Percentiles rank a stretch among this genome's conserved stretches.
Conservation (phyloP, 1,140 invertebrate genomes). For the Bombus balteatus region DNA sequence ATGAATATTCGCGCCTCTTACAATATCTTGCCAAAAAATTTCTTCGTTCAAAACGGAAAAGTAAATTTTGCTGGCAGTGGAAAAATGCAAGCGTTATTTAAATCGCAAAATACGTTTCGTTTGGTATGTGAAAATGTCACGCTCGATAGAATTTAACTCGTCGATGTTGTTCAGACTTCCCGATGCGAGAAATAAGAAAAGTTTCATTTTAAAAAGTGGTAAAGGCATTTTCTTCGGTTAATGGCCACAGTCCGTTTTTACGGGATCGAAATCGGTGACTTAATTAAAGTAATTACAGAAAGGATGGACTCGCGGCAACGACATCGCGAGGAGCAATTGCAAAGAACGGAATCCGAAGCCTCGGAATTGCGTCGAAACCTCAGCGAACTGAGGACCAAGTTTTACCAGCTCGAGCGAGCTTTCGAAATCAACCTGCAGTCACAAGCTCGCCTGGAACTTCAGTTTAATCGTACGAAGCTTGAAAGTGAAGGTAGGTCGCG, state of each 20-base stretch:
- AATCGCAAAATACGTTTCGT: not conserved
- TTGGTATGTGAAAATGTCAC: not conserved
- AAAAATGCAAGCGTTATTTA: not conserved
- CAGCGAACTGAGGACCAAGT: conserved; percentile 67
- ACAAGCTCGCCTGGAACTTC: conserved; percentile 60
- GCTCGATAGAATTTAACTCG: not conserved
- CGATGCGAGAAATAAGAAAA: not conserved
- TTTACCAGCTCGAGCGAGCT: conserved; percentile 67
- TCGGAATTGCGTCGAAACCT: conserved; percentile 62
- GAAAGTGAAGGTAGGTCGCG: conserved; percentile 64
- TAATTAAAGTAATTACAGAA: conserved; percentile 61
- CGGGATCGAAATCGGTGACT: conserved; percentile 2
- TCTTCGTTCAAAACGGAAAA: not conserved
- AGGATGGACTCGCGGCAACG: conserved; percentile 17
- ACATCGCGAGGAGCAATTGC: conserved; percentile 47
- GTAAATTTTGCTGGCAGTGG: not conserved
- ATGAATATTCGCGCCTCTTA: not conserved
- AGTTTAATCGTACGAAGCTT: conserved; percentile 65
- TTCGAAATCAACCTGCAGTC: conserved; percentile 72
- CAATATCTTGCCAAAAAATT: too few species aligned
- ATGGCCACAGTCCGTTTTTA: not conserved
- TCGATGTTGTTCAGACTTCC: not conserved
- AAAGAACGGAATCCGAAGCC: conserved; percentile 56
- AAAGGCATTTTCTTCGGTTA: not conserved
- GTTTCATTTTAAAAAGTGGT: not conserved